Evolutionary conservation across 1,140 invertebrate species (phyloP).

Genomic region (Agrilus planipennis): DNA sequence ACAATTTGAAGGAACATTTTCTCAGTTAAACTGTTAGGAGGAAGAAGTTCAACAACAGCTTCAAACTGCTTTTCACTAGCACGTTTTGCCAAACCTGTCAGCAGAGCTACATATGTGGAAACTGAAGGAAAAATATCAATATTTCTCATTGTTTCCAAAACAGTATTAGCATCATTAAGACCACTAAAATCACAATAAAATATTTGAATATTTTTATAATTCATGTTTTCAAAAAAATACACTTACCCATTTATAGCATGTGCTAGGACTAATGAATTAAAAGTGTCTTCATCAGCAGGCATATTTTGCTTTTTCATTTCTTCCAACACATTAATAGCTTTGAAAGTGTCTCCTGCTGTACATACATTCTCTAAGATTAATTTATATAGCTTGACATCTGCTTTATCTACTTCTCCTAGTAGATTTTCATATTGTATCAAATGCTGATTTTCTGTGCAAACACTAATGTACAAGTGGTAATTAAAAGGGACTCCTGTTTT

Average conservation of each 20-base stretch:
- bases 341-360: constrained; percentile 44
- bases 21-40: no score
- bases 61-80: constrained; percentile 15
- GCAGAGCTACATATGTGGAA: constrained; percentile 14
- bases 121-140: constrained; percentile 25
- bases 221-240: background rate
- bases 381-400: constrained; percentile 30
- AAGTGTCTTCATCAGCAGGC: constrained; percentile 43
- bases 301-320: constrained; percentile 44
- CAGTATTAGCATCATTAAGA: constrained; percentile 23
- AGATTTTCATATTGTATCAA: constrained; percentile 22
- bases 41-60: no score
- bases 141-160: constrained; percentile 33
- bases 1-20: constrained; percentile 8
- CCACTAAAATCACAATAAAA: no score
- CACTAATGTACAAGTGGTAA: no score
- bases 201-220: no score
- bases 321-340: constrained; percentile 44
- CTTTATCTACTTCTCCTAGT: constrained; percentile 17
- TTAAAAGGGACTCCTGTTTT: background rate
- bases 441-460: constrained; percentile 24
- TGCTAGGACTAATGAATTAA: constrained; percentile 45
- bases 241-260: constrained; percentile 41
- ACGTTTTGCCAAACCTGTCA: constrained; percentile 18
- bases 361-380: constrained; percentile 38